Percentiles rank a stretch among this genome's conserved stretches.
These are phyloP conservation scores for Tenthredo mesomela DNA, from an alignment of 2,888 invertebrate species.

Conservation along the genomic window DNA sequence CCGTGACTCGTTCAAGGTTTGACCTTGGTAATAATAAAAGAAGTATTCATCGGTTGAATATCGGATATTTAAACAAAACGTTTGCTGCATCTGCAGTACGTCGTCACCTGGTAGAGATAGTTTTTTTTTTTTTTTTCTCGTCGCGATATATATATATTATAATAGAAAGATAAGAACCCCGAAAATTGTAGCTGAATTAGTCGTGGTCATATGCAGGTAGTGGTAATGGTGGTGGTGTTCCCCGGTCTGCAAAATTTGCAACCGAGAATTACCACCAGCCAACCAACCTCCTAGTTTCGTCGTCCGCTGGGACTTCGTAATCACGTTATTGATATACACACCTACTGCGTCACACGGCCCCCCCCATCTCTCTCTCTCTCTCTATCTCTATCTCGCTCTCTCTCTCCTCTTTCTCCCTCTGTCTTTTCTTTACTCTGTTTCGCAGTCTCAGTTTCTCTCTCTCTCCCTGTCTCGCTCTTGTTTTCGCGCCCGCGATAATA, in stretches of 20 bases:
- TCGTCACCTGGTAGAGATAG: conserved; percentile 34
- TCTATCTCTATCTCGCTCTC: not conserved
- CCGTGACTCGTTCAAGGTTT: conserved; percentile 48
- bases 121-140: too few species aligned
- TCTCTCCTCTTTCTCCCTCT: not conserved
- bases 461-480: conserved; percentile 71
- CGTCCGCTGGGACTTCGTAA: conserved; percentile 24
- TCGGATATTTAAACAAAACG: conserved; percentile 34
- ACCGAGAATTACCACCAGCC: not conserved
- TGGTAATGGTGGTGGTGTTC: too few species aligned
- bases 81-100: conserved; percentile 7
- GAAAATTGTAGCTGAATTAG: not conserved
- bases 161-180: not conserved
- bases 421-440: not conserved
- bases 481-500: conserved; percentile 40
- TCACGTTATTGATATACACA: conserved; percentile 49
- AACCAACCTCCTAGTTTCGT: not conserved
- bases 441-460: conserved; percentile 70
- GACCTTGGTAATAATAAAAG: conserved; percentile 45
- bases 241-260: not conserved
- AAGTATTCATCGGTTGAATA: conserved; percentile 47
- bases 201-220: too few species aligned
- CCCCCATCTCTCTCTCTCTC: not conserved
- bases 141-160: too few species aligned
- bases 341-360: conserved; percentile 34